These are phyloP conservation scores for Tetraodon nigroviridis DNA, from an alignment of 2,113 vertebrate genomes.

Conservation along the genomic window DNA sequence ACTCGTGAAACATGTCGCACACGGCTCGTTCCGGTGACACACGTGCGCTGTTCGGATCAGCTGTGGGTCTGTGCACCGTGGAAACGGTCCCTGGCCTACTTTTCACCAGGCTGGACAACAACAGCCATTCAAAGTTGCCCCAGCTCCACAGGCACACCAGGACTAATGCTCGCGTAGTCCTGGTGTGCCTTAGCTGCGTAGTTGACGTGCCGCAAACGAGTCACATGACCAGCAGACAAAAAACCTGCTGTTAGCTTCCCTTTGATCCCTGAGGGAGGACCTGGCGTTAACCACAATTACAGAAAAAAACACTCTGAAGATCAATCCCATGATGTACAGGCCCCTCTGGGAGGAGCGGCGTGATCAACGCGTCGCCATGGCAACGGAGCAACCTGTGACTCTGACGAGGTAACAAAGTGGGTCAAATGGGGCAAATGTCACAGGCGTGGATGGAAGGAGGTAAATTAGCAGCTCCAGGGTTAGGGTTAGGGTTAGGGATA, in stretches of 20 bases:
- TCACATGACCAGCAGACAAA: neutral
- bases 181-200: too few species aligned
- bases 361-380: constrained; percentile 6
- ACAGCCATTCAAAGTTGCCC: neutral
- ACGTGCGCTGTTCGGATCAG: constrained; percentile 29
- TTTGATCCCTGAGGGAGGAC: too few species aligned
- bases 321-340: constrained; percentile 21
- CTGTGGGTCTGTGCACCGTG: constrained; percentile 22
- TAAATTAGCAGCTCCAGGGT: too few species aligned
- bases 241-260: neutral
- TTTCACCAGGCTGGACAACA: constrained; percentile 19
- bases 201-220: neutral
- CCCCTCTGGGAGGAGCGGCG: neutral
- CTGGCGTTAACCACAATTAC: too few species aligned
- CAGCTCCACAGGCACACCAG: neutral
- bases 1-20: constrained; percentile 19
- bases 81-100: constrained; percentile 50
- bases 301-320: neutral
- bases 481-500: too few species aligned
- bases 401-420: neutral
- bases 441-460: neutral
- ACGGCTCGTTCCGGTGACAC: constrained; percentile 41
- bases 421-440: constrained; percentile 8
- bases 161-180: too few species aligned
- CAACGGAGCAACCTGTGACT: constrained; percentile 9